Evolutionary conservation across 2,113 vertebrate genomes (phyloP).

Genomic region (Microcebus ravelobensis): DNA sequence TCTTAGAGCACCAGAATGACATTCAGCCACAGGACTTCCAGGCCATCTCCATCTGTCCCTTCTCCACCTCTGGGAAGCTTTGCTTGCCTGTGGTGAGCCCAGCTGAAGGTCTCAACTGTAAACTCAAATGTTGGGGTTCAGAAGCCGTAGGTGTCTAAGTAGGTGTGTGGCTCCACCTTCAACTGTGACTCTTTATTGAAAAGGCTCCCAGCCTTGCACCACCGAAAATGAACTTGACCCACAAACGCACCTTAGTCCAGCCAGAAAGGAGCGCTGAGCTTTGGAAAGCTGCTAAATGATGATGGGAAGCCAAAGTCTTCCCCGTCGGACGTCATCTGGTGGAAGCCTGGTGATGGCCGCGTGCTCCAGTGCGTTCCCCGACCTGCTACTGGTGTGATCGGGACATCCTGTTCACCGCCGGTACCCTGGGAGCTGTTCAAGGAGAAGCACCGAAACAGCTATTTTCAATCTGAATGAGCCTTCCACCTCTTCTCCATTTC

Average conservation of each 20-base stretch:
- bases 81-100: background rate
- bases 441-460: background rate
- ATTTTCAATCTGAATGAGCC: background rate
- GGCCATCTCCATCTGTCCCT: background rate
- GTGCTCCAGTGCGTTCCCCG: fast-evolving
- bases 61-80: background rate
- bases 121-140: background rate
- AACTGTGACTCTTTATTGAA: background rate
- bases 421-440: conserved; percentile 32
- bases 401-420: background rate
- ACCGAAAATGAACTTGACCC: background rate
- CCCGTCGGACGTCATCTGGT: fast-evolving
- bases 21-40: background rate
- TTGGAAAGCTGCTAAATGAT: background rate
- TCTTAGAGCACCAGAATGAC: background rate
- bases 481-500: background rate
- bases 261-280: background rate
- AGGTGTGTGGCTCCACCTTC: background rate
- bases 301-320: fast-evolving
- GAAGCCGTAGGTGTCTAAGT: background rate
- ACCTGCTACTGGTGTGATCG: fast-evolving
- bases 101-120: background rate
- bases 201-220: background rate
- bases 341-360: background rate
- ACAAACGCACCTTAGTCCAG: background rate